Evolutionary conservation across 1,140 invertebrate species (phyloP).

Genomic region (Phthorimaea operculella): DNA sequence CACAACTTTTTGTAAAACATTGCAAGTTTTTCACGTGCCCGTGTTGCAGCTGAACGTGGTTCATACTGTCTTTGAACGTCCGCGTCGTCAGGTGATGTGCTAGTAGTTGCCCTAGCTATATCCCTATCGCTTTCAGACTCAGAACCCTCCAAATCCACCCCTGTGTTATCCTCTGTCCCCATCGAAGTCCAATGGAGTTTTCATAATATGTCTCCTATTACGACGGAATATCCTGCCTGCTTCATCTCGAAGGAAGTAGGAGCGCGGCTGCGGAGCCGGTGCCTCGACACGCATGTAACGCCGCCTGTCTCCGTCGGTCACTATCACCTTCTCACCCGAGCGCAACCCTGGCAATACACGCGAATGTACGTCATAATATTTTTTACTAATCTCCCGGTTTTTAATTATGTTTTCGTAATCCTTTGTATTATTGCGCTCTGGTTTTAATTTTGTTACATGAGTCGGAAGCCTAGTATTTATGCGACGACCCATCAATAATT

Average conservation of each 20-base stretch:
- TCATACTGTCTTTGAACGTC: no score
- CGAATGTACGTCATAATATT: neutral
- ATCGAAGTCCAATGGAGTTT: neutral
- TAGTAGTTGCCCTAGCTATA: no score
- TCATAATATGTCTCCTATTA: neutral
- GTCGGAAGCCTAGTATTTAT: slow-evolving; percentile 7
- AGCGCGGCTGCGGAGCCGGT: neutral
- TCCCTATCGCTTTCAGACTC: no score
- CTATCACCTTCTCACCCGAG: neutral
- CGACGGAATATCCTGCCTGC: neutral
- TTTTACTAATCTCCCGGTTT: neutral
- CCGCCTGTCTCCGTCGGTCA: neutral
- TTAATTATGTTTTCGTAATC: neutral
- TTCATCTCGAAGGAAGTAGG: neutral
- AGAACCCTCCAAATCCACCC: no score
- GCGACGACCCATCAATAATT: slow-evolving; percentile 13
- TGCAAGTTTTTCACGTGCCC: no score
- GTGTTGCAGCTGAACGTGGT: no score
- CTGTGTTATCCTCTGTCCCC: no score
- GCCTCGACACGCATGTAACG: neutral
- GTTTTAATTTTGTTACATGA: neutral
- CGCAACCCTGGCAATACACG: neutral
- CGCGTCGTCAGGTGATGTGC: no score
- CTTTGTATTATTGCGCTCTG: neutral
- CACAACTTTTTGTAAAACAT: no score